These are phyloP conservation scores for Drosophila rubida DNA, from an alignment of 2,888 invertebrate species.

Conservation along the genomic window DNA sequence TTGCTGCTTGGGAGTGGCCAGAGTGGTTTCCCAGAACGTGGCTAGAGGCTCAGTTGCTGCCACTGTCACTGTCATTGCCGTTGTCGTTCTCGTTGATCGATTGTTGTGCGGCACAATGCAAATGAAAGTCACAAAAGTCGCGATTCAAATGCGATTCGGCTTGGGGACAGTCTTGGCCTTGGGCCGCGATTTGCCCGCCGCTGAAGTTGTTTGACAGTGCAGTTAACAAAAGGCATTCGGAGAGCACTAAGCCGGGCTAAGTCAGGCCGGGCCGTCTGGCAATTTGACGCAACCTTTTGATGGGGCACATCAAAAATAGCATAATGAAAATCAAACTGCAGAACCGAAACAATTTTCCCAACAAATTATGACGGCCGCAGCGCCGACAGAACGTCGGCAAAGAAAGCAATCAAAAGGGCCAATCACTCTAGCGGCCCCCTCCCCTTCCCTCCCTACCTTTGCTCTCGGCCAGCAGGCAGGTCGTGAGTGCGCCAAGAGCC, in stretches of 20 bases:
- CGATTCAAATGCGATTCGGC: not conserved
- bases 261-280: no score
- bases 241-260: no score
- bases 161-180: not conserved
- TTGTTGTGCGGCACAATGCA: constrained; percentile 15
- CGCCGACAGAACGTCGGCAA: constrained; percentile 18
- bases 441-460: no score
- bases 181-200: constrained; percentile 19
- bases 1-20: constrained; percentile 29
- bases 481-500: constrained; percentile 56
- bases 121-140: constrained; percentile 25
- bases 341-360: constrained; percentile 61
- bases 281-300: constrained; percentile 40
- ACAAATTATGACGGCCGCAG: constrained; percentile 53
- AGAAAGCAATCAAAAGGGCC: constrained; percentile 64
- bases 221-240: constrained; percentile 19
- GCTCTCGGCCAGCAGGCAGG: no score
- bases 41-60: not conserved
- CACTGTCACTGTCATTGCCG: not conserved
- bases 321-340: constrained; percentile 58
- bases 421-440: constrained; percentile 54
- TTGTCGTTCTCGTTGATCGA: constrained; percentile 30
- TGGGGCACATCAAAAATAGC: constrained; percentile 27
- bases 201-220: constrained; percentile 1
- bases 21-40: constrained; percentile 20